Conservation (phyloP, 2,113 vertebrate species). For the Ranitomeya variabilis region DNA sequence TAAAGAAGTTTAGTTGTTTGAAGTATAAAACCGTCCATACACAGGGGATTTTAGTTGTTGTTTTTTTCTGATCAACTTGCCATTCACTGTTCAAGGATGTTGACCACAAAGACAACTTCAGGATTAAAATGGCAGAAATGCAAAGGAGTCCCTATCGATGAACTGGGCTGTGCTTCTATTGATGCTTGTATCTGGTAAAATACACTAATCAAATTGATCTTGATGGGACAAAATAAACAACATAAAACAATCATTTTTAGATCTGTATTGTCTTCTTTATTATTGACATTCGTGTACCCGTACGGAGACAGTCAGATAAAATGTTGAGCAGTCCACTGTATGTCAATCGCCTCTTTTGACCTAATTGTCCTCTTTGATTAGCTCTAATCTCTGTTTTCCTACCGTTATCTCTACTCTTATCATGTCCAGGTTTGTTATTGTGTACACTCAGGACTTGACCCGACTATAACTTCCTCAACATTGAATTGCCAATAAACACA, state of each 20-base stretch:
- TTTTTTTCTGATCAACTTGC: no score
- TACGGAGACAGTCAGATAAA: background rate
- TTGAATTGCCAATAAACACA: background rate
- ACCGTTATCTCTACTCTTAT: slow-evolving; percentile 7
- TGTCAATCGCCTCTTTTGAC: slow-evolving; percentile 4
- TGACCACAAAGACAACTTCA: no score
- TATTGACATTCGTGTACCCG: background rate
- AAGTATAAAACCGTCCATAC: no score
- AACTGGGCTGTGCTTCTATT: background rate
- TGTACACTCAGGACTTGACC: background rate
- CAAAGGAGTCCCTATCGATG: no score
- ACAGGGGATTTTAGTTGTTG: no score
- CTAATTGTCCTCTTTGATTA: background rate
- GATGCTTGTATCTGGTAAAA: background rate
- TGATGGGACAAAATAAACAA: background rate
- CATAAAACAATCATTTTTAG: background rate
- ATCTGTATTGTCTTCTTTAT: background rate
- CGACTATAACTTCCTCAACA: background rate
- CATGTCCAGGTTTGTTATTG: background rate
- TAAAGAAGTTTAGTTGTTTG: no score
- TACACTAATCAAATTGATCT: background rate
- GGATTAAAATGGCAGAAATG: no score
- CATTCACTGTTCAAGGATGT: no score
- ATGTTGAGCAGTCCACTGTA: background rate
- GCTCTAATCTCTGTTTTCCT: background rate